Base-by-base conservation (phyloP, 64 coral and sea anemone species). In the Stichodactyla mertensii region DNA sequence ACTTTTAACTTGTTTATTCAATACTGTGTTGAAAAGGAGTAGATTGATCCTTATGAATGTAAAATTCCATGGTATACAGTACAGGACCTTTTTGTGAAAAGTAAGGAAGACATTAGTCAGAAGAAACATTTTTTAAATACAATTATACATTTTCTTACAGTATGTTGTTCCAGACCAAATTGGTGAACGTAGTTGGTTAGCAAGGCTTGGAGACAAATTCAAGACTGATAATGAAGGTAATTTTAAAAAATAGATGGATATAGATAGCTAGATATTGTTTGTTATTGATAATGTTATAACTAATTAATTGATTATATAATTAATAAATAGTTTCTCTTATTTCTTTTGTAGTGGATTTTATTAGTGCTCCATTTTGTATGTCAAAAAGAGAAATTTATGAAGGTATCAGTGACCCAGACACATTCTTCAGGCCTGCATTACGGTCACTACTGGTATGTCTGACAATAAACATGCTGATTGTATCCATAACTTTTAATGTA, bases 281-380 rank as follows among this genome's bases (percentile, higher is more conserved):
- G 8, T 24, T 70, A 70, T 7, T 31, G n/a, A 13, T 74, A 11
- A 10, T 11, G 11, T 74, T 13, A 61, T 66, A 66, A 22, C 19
- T 66, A 13, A 66, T n/a, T 66, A 16, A 64, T 18, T 83, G 57
- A 12, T 62, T 83, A 45, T 45, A 45, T 11, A 61, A 52, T 62
- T 77, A 7, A 52, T 55, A 55, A 54, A 36, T 45, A 45, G 36
- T 45, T 45, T 45, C 36, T 81, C 18, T 82, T 78, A 52, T 58
- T 26, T 90, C 77, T n/a, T 20, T 91, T 94, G 18, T 59, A 98
- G 95, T 98, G 87, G 95, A 98, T 86, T 93, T 98, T 87, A 89
- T 98, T n/a, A 98, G 95, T 92, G 95, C 95, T 51, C 89, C 92
- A 89, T 98, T 98, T 57, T 98, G 95, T 92, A 89, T 93, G 53